Evolutionary conservation across 2,888 invertebrate genomes (phyloP).

Genomic region (Buathra laborator): DNA sequence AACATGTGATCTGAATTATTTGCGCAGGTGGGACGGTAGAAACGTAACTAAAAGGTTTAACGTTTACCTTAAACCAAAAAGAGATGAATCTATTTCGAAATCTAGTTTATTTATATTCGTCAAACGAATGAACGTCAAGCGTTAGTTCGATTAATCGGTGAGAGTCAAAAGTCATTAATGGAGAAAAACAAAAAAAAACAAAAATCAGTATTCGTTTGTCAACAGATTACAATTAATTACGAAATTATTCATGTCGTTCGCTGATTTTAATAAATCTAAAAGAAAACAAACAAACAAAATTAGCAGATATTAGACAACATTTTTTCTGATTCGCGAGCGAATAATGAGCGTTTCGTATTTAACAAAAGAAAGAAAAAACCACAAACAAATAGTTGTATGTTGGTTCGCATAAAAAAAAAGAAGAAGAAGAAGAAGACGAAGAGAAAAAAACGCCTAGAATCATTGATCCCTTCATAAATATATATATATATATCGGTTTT

Average conservation of each 20-base stretch:
- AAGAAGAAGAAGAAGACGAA: not conserved
- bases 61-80: not conserved
- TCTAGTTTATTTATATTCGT: constrained; percentile 9
- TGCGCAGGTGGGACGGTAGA: not conserved
- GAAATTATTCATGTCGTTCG: not conserved
- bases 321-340: not conserved
- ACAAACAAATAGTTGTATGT: constrained; percentile 30
- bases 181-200: constrained; percentile 10
- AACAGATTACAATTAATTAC: not conserved
- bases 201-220: not conserved
- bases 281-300: not conserved
- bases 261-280: not conserved
- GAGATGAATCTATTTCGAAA: constrained; percentile 24
- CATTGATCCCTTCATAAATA: constrained; percentile 53
- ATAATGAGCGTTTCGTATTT: constrained; percentile 44
- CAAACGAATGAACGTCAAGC: not conserved
- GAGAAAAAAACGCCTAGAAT: constrained; percentile 31
- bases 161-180: not conserved
- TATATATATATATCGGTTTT: constrained; percentile 55
- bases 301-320: not conserved
- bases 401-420: constrained; percentile 23
- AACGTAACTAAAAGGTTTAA: not conserved
- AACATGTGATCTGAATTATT: constrained; percentile 9
- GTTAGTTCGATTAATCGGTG: not conserved
- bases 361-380: not conserved